phyloP scores from a whole-genome alignment of 2,113 vertebrate species.

The Blennius ocellaris region DNA sequence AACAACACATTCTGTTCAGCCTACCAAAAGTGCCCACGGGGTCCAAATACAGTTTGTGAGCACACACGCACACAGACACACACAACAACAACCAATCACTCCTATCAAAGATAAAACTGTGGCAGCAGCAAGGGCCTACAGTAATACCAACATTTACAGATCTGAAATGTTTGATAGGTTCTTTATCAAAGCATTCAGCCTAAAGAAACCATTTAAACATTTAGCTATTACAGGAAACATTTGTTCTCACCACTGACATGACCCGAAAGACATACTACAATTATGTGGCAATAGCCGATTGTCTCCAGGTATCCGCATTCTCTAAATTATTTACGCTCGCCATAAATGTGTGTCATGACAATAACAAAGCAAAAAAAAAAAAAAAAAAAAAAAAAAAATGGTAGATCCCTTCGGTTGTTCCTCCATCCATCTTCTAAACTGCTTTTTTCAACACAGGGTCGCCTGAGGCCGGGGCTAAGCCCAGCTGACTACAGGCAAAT shows the following conservation, averaged over 20 bases:
- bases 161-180: conserved; percentile 4
- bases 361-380: too few species aligned
- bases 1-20: conserved; percentile 67
- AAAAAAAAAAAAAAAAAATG: too few species aligned
- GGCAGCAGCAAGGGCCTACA: background rate
- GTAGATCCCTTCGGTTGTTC: too few species aligned
- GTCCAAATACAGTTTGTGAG: conserved; percentile 33
- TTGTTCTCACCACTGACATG: conserved; percentile 4
- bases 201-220: background rate
- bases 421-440: too few species aligned
- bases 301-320: conserved; percentile 23
- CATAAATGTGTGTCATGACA: conserved; percentile 27
- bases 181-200: background rate
- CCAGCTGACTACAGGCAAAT: too few species aligned
- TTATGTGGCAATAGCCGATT: conserved; percentile 24
- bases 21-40: conserved; percentile 46
- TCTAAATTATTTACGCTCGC: conserved; percentile 42
- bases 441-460: too few species aligned
- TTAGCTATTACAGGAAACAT: background rate
- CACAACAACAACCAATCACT: background rate
- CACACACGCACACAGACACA: conserved; percentile 22
- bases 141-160: background rate
- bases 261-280: conserved; percentile 5
- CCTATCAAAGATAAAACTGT: conserved; percentile 6
- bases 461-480: too few species aligned